Evolutionary conservation across 64 coral and sea anemone genomes (phyloP), one percentile per base, ranked within the genome.

Genomic region (Montipora cactus): DNA sequence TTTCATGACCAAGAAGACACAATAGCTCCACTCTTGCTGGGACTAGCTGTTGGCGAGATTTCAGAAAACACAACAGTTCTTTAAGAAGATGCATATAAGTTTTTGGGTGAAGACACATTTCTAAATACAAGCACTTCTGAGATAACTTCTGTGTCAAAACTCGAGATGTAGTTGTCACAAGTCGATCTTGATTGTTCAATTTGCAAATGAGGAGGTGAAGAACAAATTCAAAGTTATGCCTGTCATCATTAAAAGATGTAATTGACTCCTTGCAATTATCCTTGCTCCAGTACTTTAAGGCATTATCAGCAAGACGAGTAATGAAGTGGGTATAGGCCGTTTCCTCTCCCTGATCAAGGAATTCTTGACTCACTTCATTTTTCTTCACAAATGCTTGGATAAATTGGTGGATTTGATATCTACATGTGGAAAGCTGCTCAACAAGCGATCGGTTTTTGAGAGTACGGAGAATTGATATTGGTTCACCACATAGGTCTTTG

Each of bases 241-340:
- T 86, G 58, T 92, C 80, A 9, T 77, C 64, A 62, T 87, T 87
- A 78, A 92, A 92, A 9, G 23, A 15, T 68, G 59, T 3, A 77
- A 92, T 23, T 13, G 91, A 92, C 77, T 79, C 28, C 21, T 92
- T 87, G 91, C 91, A 92, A n/a, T 50, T 67, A 71, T 92, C 91
- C 15, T 68, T 78, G 7, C 44, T 69, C 91, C 91, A 92, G 55
- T 78, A 92, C 12, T 64, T 66, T 7, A 66, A 18, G 14, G 91
- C 59, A 48, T 92, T 73, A 4, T 44, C 44, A 14, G 55, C 81
- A 7, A 92, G 70, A 5, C 75, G 4, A 64, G 53, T 8, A 57
- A 57, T 57, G 11, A 57, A 57, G 53, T 57, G 53, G 11, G 53
- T 1, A 57, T 8, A 57, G 53, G 53, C 53, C 53, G 0, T 11